Conservation (phyloP, 1,140 invertebrate genomes). For the Aleiodes sp. region DNA sequence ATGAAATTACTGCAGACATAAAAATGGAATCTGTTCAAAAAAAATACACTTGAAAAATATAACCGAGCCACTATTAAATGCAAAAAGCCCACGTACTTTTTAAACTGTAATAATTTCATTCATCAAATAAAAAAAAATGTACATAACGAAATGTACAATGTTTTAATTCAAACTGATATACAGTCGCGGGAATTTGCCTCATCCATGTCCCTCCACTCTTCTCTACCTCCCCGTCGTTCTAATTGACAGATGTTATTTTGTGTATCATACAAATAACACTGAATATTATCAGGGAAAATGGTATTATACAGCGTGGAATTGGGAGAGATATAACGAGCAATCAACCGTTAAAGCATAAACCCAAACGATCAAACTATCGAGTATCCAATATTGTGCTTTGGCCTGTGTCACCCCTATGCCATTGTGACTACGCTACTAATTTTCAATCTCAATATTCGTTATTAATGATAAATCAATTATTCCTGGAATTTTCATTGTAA, state of each 20-base stretch:
- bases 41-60: too few relatives aligned
- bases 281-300: conserved; percentile 8
- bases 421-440: conserved; percentile 1
- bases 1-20: too few relatives aligned
- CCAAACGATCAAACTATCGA: conserved; percentile 21
- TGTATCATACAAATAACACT: conserved; percentile 38
- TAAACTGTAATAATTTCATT: too few relatives aligned
- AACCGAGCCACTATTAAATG: too few relatives aligned
- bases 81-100: too few relatives aligned
- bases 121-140: neutral
- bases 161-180: neutral
- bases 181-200: conserved; percentile 2
- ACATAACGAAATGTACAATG: neutral
- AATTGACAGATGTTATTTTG: conserved; percentile 64
- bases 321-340: conserved; percentile 18
- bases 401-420: neutral
- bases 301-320: neutral
- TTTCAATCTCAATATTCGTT: conserved; percentile 31
- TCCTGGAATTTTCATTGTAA: neutral
- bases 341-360: conserved; percentile 28
- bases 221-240: conserved; percentile 40
- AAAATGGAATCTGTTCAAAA: too few relatives aligned
- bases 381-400: conserved; percentile 20
- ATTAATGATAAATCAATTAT: conserved; percentile 25
- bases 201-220: conserved; percentile 8